Conservation (phyloP, 92 coral and sea anemone genomes). For the Parazoanthus swiftii region DNA sequence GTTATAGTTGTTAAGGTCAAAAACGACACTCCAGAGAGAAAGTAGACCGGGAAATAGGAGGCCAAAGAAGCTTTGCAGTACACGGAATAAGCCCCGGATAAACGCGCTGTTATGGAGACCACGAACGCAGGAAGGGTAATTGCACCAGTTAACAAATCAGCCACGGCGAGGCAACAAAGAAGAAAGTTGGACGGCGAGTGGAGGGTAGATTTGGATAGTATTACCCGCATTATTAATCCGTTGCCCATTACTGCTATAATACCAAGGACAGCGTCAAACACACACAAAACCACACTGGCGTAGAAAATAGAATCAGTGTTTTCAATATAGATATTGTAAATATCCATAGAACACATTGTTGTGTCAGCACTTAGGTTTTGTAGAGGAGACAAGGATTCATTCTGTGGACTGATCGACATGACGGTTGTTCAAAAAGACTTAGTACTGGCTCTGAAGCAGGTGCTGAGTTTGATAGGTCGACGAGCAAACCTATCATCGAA, state of each 20-base stretch:
- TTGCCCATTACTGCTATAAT: conserved; percentile 10
- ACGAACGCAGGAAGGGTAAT: conserved; percentile 46
- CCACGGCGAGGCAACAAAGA: conserved; percentile 48
- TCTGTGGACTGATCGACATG: background rate
- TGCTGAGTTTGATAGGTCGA: background rate
- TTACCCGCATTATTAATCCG: conserved; percentile 37
- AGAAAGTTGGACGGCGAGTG: conserved; percentile 53
- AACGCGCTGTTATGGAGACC: conserved; percentile 21
- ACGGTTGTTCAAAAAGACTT: background rate
- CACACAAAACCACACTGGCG: conserved; percentile 34
- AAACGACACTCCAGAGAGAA: conserved; percentile 44
- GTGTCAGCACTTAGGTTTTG: background rate
- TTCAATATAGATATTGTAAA: background rate
- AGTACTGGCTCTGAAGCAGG: background rate
- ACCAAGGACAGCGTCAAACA: background rate
- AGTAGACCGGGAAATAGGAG: conserved; percentile 27
- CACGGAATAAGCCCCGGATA: conserved; percentile 23
- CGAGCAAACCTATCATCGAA: background rate
- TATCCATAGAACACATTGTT: background rate
- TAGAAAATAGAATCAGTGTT: background rate
- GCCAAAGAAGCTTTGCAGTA: conserved; percentile 46
- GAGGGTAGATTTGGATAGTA: conserved; percentile 37
- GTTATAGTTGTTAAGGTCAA: conserved; percentile 49
- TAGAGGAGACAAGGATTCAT: background rate
- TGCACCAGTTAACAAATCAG: conserved; percentile 53